Conservation (phyloP, 23 tunicate genomes). For the Halocynthia aurantium region DNA sequence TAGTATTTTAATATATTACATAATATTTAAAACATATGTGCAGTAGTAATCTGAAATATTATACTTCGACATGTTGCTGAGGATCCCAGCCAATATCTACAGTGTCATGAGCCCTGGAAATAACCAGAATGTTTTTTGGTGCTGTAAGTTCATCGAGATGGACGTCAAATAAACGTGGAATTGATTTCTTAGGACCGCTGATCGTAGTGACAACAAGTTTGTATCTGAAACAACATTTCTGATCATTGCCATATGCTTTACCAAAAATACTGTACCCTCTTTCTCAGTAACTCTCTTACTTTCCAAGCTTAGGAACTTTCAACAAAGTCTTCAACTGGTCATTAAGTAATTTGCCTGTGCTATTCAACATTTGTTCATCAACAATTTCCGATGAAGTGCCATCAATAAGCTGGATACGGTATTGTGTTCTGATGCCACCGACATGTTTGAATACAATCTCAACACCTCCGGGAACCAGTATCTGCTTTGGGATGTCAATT, state of each 20-base stretch:
- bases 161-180: constrained; percentile 11
- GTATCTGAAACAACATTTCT: constrained; percentile 27
- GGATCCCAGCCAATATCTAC: not conserved
- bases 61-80: not conserved
- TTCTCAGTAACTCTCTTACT: constrained; percentile 23
- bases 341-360: not conserved
- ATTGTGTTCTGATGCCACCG: not conserved
- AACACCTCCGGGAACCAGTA: not conserved
- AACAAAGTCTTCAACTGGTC: not conserved
- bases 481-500: not conserved
- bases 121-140: constrained; percentile 16
- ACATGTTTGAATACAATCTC: not conserved
- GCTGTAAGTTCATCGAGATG: constrained; percentile 13
- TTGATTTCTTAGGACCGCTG: constrained; percentile 44
- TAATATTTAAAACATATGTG: no score
- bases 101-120: not conserved
- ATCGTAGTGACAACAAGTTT: constrained; percentile 26
- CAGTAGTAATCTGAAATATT: not conserved
- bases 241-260: not conserved
- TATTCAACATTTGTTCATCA: not conserved
- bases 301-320: constrained; percentile 11
- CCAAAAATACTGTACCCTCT: not conserved
- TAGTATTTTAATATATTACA: no score
- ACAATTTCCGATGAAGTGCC: not conserved
- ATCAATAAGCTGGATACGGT: not conserved